phyloP scores from a whole-genome alignment of 2,113 vertebrate species.

The Myiopsitta monachus region DNA sequence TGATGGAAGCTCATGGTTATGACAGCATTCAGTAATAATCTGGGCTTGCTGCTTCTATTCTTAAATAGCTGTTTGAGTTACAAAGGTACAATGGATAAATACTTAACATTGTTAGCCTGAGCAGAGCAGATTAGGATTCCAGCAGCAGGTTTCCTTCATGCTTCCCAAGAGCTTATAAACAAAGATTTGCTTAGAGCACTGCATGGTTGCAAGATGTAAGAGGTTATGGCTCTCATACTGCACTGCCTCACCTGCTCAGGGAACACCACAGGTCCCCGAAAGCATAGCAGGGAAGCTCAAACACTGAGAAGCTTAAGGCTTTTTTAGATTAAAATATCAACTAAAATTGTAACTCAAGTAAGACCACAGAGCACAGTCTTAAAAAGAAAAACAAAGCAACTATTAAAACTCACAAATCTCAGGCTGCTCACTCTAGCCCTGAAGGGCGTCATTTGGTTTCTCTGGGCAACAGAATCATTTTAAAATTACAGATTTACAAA shows the following conservation, averaged over 20 bases:
- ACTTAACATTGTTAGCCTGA: neutral
- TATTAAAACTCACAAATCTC: slow-evolving; percentile 1
- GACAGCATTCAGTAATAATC: neutral
- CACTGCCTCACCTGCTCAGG: neutral
- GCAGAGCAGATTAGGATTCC: slow-evolving; percentile 49
- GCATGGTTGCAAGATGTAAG: neutral
- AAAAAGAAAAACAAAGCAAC: slow-evolving; percentile 12
- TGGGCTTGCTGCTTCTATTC: slow-evolving; percentile 27
- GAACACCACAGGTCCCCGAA: neutral
- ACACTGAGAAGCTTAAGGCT: slow-evolving; percentile 61
- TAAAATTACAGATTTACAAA: neutral
- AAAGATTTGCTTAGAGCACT: neutral
- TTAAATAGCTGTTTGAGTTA: slow-evolving; percentile 44
- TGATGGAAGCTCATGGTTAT: neutral
- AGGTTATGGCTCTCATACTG: neutral
- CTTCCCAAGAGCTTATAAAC: slow-evolving; percentile 38
- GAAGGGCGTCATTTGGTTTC: slow-evolving; percentile 35
- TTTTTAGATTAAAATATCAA: slow-evolving; percentile 41
- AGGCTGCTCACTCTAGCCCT: neutral
- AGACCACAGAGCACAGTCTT: slow-evolving; percentile 14
- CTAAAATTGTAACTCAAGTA: slow-evolving; percentile 44
- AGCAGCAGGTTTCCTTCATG: slow-evolving; percentile 60
- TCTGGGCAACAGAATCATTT: slow-evolving; percentile 1
- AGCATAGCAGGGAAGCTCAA: slow-evolving; percentile 36
- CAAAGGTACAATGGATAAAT: neutral